Conservation (phyloP, 1,140 invertebrate species). For the Marisa cornuarietis region DNA sequence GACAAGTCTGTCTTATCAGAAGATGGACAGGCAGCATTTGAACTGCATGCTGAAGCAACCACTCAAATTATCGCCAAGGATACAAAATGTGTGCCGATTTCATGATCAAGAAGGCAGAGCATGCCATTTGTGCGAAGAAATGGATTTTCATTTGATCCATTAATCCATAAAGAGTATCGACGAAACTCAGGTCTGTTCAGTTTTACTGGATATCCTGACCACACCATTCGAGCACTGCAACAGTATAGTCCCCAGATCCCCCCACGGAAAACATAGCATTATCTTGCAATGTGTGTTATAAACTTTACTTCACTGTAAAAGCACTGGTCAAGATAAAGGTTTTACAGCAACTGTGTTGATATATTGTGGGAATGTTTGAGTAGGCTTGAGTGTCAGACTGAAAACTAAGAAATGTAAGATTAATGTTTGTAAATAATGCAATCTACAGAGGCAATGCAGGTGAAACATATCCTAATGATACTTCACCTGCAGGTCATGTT, state of each 20-base stretch:
- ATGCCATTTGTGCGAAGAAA: constrained; percentile 61
- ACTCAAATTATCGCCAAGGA: constrained; percentile 43
- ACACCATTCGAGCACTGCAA: constrained; percentile 61
- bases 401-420: no score
- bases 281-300: neutral
- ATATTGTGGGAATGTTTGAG: no score
- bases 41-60: neutral
- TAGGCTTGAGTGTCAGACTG: no score
- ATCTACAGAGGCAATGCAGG: no score
- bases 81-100: constrained; percentile 67
- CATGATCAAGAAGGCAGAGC: constrained; percentile 61
- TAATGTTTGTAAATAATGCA: no score
- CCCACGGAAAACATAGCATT: neutral
- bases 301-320: no score
- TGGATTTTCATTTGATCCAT: constrained; percentile 56
- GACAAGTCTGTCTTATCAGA: neutral
- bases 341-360: neutral
- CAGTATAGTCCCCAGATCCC: constrained; percentile 3
- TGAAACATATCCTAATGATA: no score
- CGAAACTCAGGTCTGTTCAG: constrained; percentile 56
- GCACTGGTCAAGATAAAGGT: no score
- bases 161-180: constrained; percentile 60
- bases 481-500: constrained; percentile 57
- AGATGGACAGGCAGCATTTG: no score
- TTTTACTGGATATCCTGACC: constrained; percentile 58